phyloP scores from a whole-genome alignment of 30 jellyfish, hydroid and myxozoan genomes.

The Sanderia malayensis region DNA sequence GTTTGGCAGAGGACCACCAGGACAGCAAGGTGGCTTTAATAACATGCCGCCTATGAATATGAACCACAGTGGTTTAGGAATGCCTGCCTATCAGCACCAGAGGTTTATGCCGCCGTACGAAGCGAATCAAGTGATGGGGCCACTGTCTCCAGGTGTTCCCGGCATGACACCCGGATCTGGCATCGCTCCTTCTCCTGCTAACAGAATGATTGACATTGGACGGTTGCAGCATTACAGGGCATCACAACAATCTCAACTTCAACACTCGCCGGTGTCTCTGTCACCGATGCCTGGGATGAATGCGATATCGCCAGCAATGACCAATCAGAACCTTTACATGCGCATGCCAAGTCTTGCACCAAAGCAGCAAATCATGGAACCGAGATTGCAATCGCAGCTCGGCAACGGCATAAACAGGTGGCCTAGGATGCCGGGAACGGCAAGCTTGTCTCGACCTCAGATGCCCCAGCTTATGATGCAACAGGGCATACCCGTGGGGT shows the following conservation, averaged over 20 bases:
- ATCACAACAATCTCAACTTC: conserved; percentile 54
- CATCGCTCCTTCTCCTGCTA: conserved; percentile 47
- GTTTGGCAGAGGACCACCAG: conserved; percentile 62
- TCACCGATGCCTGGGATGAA: conserved; percentile 64
- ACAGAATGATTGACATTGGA: conserved; percentile 57
- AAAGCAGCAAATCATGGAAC: conserved; percentile 52
- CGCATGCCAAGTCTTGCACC: conserved; percentile 70
- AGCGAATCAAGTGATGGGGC: conserved; percentile 44
- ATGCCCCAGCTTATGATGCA: conserved; percentile 66
- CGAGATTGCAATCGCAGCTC: conserved; percentile 46
- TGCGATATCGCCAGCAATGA: conserved; percentile 20
- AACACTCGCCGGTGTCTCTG: conserved; percentile 53
- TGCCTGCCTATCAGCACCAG: conserved; percentile 52
- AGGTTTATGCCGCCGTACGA: conserved; percentile 54
- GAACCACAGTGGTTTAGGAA: conserved; percentile 56
- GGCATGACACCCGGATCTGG: conserved; percentile 44
- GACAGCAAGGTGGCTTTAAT: conserved; percentile 62
- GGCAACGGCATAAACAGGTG: conserved; percentile 48
- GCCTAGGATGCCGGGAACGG: conserved; percentile 65
- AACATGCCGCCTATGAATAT: conserved; percentile 62
- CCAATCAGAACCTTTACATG: conserved; percentile 41
- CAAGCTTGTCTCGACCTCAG: conserved; percentile 52
- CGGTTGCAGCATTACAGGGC: conserved; percentile 62
- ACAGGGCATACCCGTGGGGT: conserved; percentile 23
- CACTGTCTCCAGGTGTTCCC: conserved; percentile 48